Evolutionary conservation across 2,888 invertebrate genomes (phyloP).

Genomic region (Acanthoscelides obtectus): DNA sequence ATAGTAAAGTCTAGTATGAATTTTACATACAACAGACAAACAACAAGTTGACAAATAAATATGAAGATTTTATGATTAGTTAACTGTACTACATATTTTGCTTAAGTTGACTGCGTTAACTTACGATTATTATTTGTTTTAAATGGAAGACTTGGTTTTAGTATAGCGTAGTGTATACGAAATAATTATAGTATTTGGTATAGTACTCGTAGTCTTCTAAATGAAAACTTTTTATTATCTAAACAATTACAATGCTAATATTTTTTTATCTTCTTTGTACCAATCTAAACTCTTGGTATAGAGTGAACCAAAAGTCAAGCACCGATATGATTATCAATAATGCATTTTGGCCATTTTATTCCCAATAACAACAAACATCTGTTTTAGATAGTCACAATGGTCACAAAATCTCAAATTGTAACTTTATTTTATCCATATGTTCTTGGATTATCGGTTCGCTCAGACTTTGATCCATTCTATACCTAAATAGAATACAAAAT

Average conservation of each 20-base stretch:
- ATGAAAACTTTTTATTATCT: constrained; percentile 15
- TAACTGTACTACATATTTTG: constrained; percentile 39
- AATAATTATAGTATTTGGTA: constrained; percentile 22
- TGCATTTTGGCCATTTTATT: too few relatives aligned
- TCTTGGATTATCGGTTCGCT: too few relatives aligned
- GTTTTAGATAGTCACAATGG: too few relatives aligned
- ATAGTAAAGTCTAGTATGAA: constrained; percentile 43
- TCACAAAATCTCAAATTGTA: too few relatives aligned
- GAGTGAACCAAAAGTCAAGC: not conserved
- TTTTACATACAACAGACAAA: constrained; percentile 46
- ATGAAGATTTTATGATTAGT: constrained; percentile 25
- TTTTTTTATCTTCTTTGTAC: constrained; percentile 8
- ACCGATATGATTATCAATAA: too few relatives aligned
- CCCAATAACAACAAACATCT: too few relatives aligned
- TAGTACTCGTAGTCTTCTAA: constrained; percentile 17
- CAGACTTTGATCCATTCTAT: not conserved
- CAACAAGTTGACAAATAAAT: constrained; percentile 45
- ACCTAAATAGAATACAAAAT: not conserved
- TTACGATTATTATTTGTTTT: constrained; percentile 51
- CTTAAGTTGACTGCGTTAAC: constrained; percentile 41
- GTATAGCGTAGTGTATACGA: constrained; percentile 37
- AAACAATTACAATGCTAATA: constrained; percentile 9
- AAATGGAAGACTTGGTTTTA: constrained; percentile 50
- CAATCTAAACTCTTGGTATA: constrained; percentile 4
- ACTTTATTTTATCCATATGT: too few relatives aligned